These are phyloP conservation scores for Xenus cinereus DNA, from an alignment of 2,113 vertebrate genomes.

Conservation along the genomic window DNA sequence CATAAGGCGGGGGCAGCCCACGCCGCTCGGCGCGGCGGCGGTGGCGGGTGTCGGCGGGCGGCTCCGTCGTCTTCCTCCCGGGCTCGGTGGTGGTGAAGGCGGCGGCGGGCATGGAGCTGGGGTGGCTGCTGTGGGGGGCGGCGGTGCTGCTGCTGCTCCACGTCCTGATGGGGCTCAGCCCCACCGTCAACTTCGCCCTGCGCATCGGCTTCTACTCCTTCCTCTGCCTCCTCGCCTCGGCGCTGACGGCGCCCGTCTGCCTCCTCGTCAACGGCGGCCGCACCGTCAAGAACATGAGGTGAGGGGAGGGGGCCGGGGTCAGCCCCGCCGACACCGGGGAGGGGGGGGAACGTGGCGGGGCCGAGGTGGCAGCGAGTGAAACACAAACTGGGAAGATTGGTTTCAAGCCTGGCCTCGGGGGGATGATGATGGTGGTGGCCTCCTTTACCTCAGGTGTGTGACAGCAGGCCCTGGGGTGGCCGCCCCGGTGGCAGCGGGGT, in stretches of 20 bases:
- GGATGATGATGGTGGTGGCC: not conserved
- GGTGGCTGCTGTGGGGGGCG: conserved; percentile 54
- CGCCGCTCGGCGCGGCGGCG: not conserved
- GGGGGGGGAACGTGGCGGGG: not conserved
- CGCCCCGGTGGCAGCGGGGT: not conserved
- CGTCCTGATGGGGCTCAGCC: conserved; percentile 80
- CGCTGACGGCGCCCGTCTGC: conserved; percentile 75
- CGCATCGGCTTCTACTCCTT: conserved; percentile 84
- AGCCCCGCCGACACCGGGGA: not conserved
- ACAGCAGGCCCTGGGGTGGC: not conserved
- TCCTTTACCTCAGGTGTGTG: not conserved
- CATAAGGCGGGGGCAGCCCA: not conserved
- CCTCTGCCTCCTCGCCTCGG: conserved; percentile 80
- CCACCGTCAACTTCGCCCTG: conserved; percentile 80
- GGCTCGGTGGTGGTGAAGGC: not conserved
- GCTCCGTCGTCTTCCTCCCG: not conserved
- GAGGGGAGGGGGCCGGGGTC: not conserved
- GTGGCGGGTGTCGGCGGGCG: accelerated
- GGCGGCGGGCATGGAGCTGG: conserved; percentile 32
- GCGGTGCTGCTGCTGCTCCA: conserved; percentile 75
- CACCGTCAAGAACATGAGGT: conserved; percentile 92
- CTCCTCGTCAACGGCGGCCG: conserved; percentile 87
- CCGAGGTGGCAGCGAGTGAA: not conserved
- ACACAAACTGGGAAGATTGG: not conserved
- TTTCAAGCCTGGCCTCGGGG: not conserved